Conservation (phyloP, 2,888 invertebrate genomes). For the Cephus nigrinus region DNA sequence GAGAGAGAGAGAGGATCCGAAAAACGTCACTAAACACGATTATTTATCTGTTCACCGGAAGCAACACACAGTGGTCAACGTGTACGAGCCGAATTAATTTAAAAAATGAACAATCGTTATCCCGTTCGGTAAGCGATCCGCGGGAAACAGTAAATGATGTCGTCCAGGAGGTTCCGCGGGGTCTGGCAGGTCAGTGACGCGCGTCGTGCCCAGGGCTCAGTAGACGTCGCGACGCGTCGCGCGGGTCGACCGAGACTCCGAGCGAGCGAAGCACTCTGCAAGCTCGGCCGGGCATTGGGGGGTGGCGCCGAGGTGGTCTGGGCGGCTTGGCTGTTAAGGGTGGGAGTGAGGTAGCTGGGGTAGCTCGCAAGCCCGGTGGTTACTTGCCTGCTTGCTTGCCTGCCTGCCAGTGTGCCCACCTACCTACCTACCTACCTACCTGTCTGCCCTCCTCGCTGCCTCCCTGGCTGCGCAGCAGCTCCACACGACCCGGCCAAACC, state of each 20-base stretch:
- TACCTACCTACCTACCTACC: not conserved
- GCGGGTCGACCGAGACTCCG: conserved; percentile 20
- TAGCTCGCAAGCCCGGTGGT: conserved; percentile 33
- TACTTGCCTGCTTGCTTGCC: conserved; percentile 25
- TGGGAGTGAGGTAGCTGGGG: conserved; percentile 11
- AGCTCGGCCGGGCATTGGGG: conserved; percentile 42
- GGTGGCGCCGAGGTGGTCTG: conserved; percentile 34
- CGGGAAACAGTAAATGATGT: not conserved
- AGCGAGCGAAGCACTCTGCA: conserved; percentile 36
- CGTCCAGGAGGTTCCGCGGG: conserved; percentile 2
- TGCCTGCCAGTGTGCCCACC: conserved; percentile 12
- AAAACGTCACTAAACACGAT: not conserved
- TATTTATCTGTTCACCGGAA: not conserved
- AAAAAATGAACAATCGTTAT: not conserved
- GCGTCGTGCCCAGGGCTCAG: conserved; percentile 5
- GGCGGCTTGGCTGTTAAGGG: conserved; percentile 9
- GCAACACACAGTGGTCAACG: not conserved
- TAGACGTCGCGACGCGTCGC: conserved; percentile 1
- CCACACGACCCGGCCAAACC: conserved; percentile 43
- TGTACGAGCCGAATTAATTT: not conserved
- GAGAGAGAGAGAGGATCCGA: not conserved
- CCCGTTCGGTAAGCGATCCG: not conserved
- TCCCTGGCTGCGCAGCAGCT: conserved; percentile 35
- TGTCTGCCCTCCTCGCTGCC: conserved; percentile 4
- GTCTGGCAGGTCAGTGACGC: conserved; percentile 34